Evolutionary conservation across 2,888 invertebrate genomes (phyloP), one percentile per base, ranked within the genome.

Genomic region (Heliconius aoede): DNA sequence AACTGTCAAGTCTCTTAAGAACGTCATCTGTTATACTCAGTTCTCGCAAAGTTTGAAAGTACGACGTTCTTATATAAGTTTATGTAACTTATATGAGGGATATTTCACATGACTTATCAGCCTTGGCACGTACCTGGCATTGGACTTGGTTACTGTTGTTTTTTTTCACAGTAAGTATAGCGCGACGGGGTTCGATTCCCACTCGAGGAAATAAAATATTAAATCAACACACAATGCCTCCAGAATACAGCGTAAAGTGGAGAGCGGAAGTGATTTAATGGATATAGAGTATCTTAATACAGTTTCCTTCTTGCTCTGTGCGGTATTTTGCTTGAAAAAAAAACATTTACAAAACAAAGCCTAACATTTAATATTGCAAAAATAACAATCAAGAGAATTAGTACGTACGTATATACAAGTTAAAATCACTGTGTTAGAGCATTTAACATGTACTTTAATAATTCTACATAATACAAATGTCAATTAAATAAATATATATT

Each of bases 1-100:
- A 77, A 72, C 74, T 79, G 74, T 74, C 72, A 74, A 78, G 77
- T 76, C 69, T 76, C 79, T 81, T 82, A 79, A 77, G 78, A 80
- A 74, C 72, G 77, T 80, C 76, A 79, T 78, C 75, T 55, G 76
- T 79, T 79, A 79, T 79, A 77, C 75, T 77, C 58, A 69, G 74
- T 74, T 74, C 58, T 60, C 74, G 58, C 51, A 51, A 76, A 79
- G 73, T 80, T 79, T 62, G 76, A 74, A 78, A 80, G 73, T 76
- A 73, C 74, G 58, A 61, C 73, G 72, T 80, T 76, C 73, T 74
- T 72, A 79, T 78, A 76, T 72, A 79, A 79, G 74, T 81, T 80
- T 78, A 79, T 78, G 76, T 78, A 80, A 81, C 72, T 78, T 79
- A 58, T 78, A 79, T 78, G 65, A 78, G 75, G 71, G 62, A 60